Evolutionary conservation across 2,113 vertebrate species (phyloP).

Genomic region (Megaceryle maxima): DNA sequence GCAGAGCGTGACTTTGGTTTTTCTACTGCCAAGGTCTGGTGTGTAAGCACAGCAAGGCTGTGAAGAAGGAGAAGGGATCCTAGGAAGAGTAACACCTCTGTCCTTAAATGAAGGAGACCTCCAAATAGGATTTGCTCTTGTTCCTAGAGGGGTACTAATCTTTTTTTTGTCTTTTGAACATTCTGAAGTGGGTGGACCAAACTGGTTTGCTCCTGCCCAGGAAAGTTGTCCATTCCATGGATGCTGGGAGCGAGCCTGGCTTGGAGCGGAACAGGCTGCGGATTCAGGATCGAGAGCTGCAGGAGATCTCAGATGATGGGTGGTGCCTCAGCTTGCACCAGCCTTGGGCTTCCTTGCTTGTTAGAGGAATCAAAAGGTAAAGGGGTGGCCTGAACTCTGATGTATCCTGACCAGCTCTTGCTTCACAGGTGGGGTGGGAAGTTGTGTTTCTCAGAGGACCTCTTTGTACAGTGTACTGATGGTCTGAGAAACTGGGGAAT

Average conservation of each 20-base stretch:
- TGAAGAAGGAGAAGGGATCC: background rate
- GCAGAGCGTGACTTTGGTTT: background rate
- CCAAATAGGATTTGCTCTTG: background rate
- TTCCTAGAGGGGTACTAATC: background rate
- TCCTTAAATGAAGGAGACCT: background rate
- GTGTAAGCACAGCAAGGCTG: fast-evolving
- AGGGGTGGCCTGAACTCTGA: background rate
- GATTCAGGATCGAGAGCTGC: constrained; percentile 92
- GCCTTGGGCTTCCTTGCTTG: constrained; percentile 93
- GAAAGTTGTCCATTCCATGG: constrained; percentile 28
- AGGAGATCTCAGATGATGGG: constrained; percentile 92
- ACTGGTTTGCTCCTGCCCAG: constrained; percentile 56
- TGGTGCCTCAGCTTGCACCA: constrained; percentile 99
- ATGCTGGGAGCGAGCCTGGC: background rate
- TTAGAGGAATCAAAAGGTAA: constrained; percentile 92
- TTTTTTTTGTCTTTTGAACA: background rate
- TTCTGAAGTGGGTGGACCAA: constrained; percentile 88
- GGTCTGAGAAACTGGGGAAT: background rate
- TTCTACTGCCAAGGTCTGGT: background rate
- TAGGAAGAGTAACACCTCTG: background rate
- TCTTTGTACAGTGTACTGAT: background rate
- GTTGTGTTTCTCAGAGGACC: background rate
- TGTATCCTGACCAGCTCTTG: background rate
- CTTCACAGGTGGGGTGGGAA: background rate
- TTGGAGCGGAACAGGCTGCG: constrained; percentile 77